Evolutionary conservation across 2,113 vertebrate species (phyloP).

Genomic region (Toxostoma redivivum): DNA sequence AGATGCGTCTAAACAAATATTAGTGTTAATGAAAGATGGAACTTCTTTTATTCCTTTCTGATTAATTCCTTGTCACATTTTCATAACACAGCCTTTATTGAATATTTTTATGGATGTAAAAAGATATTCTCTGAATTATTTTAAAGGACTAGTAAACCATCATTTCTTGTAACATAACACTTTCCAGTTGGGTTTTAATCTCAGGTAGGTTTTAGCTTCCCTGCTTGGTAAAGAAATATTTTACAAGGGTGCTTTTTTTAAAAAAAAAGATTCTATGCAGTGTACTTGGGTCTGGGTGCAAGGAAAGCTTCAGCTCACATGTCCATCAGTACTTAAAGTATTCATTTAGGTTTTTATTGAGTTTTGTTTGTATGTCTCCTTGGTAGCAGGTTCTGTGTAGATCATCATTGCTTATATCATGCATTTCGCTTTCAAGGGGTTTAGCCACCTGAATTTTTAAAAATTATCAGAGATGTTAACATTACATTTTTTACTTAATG

Average conservation of each 20-base stretch:
- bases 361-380: background rate
- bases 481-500: background rate
- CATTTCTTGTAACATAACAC: background rate
- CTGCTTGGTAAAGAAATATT: background rate
- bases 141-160: background rate
- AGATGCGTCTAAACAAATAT: slow-evolving; percentile 66
- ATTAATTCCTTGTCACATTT: slow-evolving; percentile 49
- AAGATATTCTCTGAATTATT: background rate
- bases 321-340: background rate
- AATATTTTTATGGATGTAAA: background rate
- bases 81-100: background rate
- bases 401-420: background rate
- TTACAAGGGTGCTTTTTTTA: fast-evolving
- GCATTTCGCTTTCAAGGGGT: background rate
- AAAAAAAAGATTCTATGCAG: background rate
- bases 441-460: background rate
- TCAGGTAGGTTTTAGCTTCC: background rate
- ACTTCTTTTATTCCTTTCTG: slow-evolving; percentile 36
- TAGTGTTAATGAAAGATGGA: slow-evolving; percentile 69
- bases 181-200: background rate
- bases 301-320: background rate
- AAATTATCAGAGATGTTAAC: background rate
- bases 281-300: background rate
- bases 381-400: background rate
- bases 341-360: background rate